phyloP scores from a whole-genome alignment of 2,113 vertebrate genomes.

The Plecturocebus donacophilus region DNA sequence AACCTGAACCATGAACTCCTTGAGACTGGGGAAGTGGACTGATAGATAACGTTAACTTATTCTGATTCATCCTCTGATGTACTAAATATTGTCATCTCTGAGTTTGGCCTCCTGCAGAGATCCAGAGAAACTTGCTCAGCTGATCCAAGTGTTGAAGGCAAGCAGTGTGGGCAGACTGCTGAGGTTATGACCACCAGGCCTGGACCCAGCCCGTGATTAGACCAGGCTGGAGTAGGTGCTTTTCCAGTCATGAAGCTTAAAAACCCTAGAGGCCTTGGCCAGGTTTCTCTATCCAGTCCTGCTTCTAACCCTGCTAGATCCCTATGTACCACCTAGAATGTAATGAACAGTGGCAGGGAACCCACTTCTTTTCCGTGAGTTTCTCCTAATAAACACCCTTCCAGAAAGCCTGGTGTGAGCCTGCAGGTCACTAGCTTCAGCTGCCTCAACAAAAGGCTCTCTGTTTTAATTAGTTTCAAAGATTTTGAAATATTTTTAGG shows the following conservation, averaged over 20 bases:
- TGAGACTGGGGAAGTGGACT: background rate
- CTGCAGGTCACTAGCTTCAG: background rate
- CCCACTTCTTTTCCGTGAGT: background rate
- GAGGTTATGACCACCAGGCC: background rate
- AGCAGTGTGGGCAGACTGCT: background rate
- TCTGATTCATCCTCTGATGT: background rate
- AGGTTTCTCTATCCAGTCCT: background rate
- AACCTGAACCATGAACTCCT: background rate
- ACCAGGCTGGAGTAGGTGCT: background rate
- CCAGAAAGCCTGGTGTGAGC: background rate
- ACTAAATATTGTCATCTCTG: background rate
- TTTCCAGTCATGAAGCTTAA: background rate
- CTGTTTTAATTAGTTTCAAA: conserved; percentile 55
- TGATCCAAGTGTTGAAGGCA: background rate
- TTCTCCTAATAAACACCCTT: background rate
- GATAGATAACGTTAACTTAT: background rate
- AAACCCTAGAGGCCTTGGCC: background rate
- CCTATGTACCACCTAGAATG: background rate
- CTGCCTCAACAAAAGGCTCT: background rate
- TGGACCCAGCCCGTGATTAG: background rate
- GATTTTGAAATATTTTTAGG: conserved; percentile 38
- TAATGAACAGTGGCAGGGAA: background rate
- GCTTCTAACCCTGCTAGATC: background rate
- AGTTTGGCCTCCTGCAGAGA: background rate
- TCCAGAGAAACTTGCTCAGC: background rate